phyloP scores from a whole-genome alignment of 2,113 vertebrate genomes.

The Pseudopipra pipra region DNA sequence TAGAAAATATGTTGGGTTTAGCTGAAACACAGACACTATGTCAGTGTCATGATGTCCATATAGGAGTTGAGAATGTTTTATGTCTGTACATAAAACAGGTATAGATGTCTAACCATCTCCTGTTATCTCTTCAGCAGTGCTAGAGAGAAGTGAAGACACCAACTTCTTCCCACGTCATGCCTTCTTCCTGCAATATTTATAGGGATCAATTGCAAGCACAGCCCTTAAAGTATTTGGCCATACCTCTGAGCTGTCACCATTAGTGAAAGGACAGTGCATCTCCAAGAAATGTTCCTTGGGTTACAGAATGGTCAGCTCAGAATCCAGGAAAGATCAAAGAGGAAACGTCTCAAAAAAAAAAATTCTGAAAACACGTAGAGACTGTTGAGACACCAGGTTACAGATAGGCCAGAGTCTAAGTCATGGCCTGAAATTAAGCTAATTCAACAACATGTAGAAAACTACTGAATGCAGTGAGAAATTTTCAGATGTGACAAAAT shows the following conservation, averaged over 20 bases:
- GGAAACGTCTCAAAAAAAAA: background rate
- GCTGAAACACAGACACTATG: too few species aligned
- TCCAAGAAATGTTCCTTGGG: background rate
- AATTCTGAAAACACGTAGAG: background rate
- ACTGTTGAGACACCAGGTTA: background rate
- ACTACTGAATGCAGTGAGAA: rapidly evolving
- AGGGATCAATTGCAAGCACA: background rate
- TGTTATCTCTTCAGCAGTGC: background rate
- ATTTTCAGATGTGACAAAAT: background rate
- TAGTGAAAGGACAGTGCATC: background rate
- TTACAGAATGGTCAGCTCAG: background rate
- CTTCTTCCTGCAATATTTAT: background rate
- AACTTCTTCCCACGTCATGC: background rate
- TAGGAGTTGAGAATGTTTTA: background rate
- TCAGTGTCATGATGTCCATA: background rate
- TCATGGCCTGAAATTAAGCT: background rate
- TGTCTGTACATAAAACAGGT: background rate
- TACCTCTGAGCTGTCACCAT: background rate
- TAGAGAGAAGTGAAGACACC: background rate
- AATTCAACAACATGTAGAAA: background rate
- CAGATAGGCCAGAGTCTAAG: background rate
- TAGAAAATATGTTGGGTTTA: background rate
- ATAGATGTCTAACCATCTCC: background rate
- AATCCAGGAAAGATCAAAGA: background rate
- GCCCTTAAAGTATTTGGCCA: too few species aligned